These are phyloP conservation scores for Pseudopodoces humilis DNA, from an alignment of 2,113 vertebrate genomes.

Conservation along the genomic window DNA sequence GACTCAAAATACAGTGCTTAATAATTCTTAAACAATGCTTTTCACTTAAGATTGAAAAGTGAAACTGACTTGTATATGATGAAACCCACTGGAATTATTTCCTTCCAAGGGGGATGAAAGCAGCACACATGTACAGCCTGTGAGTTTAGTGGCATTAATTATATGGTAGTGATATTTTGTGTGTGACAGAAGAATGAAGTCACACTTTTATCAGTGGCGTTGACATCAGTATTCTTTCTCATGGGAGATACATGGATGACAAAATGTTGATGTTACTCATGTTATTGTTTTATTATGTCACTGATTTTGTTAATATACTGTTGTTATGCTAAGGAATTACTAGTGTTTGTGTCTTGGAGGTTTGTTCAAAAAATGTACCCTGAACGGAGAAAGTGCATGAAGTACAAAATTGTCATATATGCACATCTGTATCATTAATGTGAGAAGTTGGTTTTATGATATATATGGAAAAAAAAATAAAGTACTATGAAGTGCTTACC, in stretches of 20 bases:
- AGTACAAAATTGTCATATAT: neutral
- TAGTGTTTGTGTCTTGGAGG: neutral
- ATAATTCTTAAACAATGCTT: neutral
- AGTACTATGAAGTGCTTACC: neutral
- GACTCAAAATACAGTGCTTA: neutral
- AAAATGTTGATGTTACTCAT: slow-evolving; percentile 29
- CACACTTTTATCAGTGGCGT: neutral
- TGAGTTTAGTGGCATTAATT: slow-evolving; percentile 20
- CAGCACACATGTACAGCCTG: neutral
- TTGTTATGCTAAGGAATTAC: neutral
- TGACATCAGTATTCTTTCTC: neutral
- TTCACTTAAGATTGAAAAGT: neutral
- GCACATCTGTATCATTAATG: neutral
- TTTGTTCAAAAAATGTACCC: neutral
- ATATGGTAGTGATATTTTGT: neutral
- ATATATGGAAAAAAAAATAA: neutral
- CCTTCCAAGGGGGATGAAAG: neutral
- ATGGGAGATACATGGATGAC: neutral
- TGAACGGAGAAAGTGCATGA: neutral
- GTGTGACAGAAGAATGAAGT: slow-evolving; percentile 26
- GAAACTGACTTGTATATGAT: neutral
- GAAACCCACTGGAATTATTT: neutral
- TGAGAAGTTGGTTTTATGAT: neutral
- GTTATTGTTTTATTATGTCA: neutral
- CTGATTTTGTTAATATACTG: neutral